These are phyloP conservation scores for Platygyra sinensis DNA, from an alignment of 64 coral and sea anemone species.

Conservation along the genomic window DNA sequence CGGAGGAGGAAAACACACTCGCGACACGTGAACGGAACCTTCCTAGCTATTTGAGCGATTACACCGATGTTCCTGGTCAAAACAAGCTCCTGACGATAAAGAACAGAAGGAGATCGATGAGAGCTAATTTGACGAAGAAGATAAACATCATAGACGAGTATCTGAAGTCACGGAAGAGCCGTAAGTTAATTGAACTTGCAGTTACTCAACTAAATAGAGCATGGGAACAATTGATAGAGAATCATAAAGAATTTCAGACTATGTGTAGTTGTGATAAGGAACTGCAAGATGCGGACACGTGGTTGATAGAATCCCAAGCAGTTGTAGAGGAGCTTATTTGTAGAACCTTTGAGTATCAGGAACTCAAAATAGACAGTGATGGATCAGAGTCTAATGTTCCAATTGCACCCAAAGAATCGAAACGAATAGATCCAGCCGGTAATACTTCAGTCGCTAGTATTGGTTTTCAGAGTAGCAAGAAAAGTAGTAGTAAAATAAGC, in stretches of 20 bases:
- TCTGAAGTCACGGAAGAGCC: neutral
- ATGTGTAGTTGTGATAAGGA: no score
- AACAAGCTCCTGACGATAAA: neutral
- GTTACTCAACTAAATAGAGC: no score
- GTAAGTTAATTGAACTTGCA: neutral
- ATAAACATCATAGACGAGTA: constrained; percentile 3
- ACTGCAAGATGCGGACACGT: no score
- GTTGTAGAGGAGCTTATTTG: no score
- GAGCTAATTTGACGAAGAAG: constrained; percentile 14
- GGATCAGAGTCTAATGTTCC: no score
- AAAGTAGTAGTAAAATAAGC: neutral
- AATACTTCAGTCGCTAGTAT: neutral
- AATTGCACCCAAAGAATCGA: neutral
- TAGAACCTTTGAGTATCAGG: no score
- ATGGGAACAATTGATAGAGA: no score
- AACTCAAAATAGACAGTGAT: no score
- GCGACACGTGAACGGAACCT: neutral
- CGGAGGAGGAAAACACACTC: neutral
- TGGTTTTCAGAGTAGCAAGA: neutral
- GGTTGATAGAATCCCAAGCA: no score
- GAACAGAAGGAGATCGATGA: constrained; percentile 15
- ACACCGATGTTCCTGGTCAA: constrained; percentile 16
- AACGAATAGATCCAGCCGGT: neutral
- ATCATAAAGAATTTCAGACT: no score
- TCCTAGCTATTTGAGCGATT: neutral